phyloP scores from a whole-genome alignment of 2,888 invertebrate species.

The Stratiomys singularior region DNA sequence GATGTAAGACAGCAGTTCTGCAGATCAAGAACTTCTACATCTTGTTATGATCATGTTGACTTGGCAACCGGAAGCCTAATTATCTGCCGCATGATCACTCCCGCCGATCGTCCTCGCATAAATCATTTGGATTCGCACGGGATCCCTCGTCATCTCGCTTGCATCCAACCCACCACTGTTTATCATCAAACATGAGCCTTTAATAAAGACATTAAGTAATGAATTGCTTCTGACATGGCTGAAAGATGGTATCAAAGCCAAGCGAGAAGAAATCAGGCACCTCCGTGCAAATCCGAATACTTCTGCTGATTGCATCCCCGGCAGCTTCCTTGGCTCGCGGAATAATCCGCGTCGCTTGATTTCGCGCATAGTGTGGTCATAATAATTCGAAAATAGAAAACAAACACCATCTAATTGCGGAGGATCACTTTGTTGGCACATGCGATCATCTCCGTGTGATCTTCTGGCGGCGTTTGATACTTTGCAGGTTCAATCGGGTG shows the following conservation, averaged over 20 bases:
- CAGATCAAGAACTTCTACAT: background rate
- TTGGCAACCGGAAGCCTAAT: slow-evolving; percentile 36
- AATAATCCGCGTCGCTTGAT: slow-evolving; percentile 37
- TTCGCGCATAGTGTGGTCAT: slow-evolving; percentile 38
- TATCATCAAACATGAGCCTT: slow-evolving; percentile 35
- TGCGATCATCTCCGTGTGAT: slow-evolving; percentile 24
- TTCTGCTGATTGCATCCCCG: too few relatives aligned
- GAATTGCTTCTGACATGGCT: slow-evolving; percentile 43
- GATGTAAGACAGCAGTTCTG: too few relatives aligned
- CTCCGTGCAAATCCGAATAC: slow-evolving; percentile 29
- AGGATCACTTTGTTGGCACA: slow-evolving; percentile 45
- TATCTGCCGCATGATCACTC: slow-evolving; percentile 19
- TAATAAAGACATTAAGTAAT: slow-evolving; percentile 46
- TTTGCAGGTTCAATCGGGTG: slow-evolving; percentile 28
- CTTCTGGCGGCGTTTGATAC: slow-evolving; percentile 31
- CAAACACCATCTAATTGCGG: slow-evolving; percentile 38
- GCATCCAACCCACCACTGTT: slow-evolving; percentile 26
- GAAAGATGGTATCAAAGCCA: slow-evolving; percentile 44
- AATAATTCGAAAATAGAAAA: slow-evolving; percentile 45
- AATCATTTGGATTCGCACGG: background rate
- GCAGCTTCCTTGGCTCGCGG: background rate
- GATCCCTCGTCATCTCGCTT: background rate
- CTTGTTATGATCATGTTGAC: background rate
- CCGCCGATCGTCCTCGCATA: slow-evolving; percentile 22
- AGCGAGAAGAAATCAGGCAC: slow-evolving; percentile 15